Evolutionary conservation across 2,888 invertebrate genomes (phyloP).

Genomic region (Pocota personata): DNA sequence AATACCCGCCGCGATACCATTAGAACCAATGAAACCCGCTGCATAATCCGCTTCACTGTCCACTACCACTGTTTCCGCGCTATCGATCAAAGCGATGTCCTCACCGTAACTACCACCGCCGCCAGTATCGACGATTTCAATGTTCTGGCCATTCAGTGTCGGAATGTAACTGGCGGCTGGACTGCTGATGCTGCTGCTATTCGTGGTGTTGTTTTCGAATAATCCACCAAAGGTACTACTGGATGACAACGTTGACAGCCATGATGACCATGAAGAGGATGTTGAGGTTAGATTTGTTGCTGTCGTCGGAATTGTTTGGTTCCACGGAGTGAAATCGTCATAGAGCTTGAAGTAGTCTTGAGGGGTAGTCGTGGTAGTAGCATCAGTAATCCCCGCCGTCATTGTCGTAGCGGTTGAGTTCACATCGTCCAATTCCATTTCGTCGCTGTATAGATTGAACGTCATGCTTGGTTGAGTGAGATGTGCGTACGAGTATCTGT

Average conservation of each 20-base stretch:
- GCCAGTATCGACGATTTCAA: slow-evolving; percentile 43
- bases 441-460: slow-evolving; percentile 28
- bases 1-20: slow-evolving; percentile 50
- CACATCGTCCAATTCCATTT: slow-evolving; percentile 33
- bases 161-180: slow-evolving; percentile 41
- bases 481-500: slow-evolving; percentile 7
- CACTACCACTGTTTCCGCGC: slow-evolving; percentile 79
- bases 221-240: slow-evolving; percentile 51
- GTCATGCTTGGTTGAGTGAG: slow-evolving; percentile 19
- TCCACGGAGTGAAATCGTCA: slow-evolving; percentile 70
- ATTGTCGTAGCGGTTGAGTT: slow-evolving; percentile 45
- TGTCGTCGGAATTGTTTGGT: slow-evolving; percentile 65
- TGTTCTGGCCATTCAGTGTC: slow-evolving; percentile 41
- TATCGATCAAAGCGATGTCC: slow-evolving; percentile 80
- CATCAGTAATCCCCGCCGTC: slow-evolving; percentile 1
- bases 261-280: slow-evolving; percentile 56
- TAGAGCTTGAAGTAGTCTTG: slow-evolving; percentile 76
- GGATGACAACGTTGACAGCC: slow-evolving; percentile 52
- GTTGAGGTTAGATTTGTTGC: slow-evolving; percentile 62
- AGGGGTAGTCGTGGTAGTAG: slow-evolving; percentile 41
- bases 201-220: slow-evolving; percentile 53
- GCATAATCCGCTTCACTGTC: slow-evolving; percentile 78
- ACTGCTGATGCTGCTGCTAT: slow-evolving; percentile 24
- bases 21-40: slow-evolving; percentile 67
- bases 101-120: slow-evolving; percentile 75